Conservation (phyloP, 2,888 invertebrate genomes). For the Tenthredo distinguenda region DNA sequence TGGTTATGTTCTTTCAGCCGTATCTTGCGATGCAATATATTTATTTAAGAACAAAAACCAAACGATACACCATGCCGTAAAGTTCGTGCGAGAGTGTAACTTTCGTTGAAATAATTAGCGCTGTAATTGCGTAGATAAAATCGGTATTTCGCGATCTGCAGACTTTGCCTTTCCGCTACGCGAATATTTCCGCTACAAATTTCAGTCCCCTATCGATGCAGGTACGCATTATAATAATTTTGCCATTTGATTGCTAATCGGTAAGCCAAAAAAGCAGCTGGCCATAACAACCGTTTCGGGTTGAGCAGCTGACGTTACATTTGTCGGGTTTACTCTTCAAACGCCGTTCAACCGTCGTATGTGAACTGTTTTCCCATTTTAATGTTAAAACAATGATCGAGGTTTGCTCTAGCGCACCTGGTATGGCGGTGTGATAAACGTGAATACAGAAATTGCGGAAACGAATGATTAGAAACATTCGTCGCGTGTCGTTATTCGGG, state of each 20-base stretch:
- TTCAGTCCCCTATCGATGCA: background rate
- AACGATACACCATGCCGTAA: background rate
- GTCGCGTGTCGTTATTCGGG: background rate
- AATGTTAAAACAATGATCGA: background rate
- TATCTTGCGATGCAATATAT: background rate
- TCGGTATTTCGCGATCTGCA: constrained; percentile 24
- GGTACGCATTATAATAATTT: constrained; percentile 71
- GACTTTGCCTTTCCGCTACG: background rate
- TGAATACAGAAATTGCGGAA: background rate
- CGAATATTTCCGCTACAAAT: constrained; percentile 20
- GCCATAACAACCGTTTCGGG: constrained; percentile 49
- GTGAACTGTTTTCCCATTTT: background rate
- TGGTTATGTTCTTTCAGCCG: background rate
- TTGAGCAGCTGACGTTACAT: constrained; percentile 43
- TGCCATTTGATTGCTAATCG: constrained; percentile 73
- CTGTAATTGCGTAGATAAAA: constrained; percentile 31
- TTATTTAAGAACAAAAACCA: constrained; percentile 5
- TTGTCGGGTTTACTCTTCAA: constrained; percentile 20
- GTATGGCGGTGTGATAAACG: background rate
- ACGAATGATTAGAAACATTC: background rate
- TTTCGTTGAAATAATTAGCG: constrained; percentile 43
- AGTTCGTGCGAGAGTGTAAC: background rate
- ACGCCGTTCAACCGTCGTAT: constrained; percentile 57
- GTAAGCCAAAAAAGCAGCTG: constrained; percentile 58
- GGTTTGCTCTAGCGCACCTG: constrained; percentile 10